Evolutionary conservation across 2,888 invertebrate genomes (phyloP).

Genomic region (Eilema depressum): DNA sequence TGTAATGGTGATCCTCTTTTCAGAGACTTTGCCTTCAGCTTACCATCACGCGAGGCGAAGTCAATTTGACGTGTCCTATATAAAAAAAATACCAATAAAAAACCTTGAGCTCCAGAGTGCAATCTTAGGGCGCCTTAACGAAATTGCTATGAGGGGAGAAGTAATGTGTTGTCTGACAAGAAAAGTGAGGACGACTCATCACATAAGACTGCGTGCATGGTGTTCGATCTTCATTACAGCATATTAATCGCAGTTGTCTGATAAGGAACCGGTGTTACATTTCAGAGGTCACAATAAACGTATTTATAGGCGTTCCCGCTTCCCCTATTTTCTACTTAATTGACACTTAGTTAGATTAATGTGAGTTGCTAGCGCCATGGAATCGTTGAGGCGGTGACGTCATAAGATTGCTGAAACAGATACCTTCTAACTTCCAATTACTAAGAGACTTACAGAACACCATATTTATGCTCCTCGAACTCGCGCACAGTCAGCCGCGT

Average conservation of each 20-base stretch:
- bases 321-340: conserved; percentile 69
- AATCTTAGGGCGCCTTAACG: no score
- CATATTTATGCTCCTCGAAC: conserved; percentile 10
- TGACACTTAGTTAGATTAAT: conserved; percentile 72
- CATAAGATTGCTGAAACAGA: conserved; percentile 1
- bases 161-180: not conserved
- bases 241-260: conserved; percentile 34
- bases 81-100: no score
- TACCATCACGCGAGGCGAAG: no score
- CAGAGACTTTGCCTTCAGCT: no score
- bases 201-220: conserved; percentile 4
- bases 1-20: no score
- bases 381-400: conserved; percentile 32
- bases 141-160: no score
- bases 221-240: conserved; percentile 45
- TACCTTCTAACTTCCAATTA: conserved; percentile 15
- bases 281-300: conserved; percentile 51
- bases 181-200: not conserved
- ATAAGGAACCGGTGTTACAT: conserved; percentile 42
- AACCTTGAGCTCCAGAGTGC: no score
- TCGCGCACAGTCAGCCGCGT: not conserved
- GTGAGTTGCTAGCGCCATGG: conserved; percentile 50
- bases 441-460: not conserved
- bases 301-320: conserved; percentile 59
- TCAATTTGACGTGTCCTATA: no score